These are phyloP conservation scores for Pygmarrhopalites habei DNA, from an alignment of 1,140 invertebrate genomes.

Conservation along the genomic window DNA sequence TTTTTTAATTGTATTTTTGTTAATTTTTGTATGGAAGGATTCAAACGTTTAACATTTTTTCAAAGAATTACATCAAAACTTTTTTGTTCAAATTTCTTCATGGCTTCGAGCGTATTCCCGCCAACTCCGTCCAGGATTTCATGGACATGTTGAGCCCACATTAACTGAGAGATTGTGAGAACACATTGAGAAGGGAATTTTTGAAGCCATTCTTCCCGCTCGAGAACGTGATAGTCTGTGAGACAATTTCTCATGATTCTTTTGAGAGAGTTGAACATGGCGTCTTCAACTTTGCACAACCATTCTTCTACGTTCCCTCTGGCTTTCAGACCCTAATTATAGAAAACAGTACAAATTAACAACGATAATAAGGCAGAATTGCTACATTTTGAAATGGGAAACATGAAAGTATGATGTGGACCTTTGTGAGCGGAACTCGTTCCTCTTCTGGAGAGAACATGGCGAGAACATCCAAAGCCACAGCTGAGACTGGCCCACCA, in stretches of 20 bases:
- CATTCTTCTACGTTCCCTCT: slow-evolving; percentile 82
- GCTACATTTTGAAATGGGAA: no score
- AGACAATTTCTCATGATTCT: slow-evolving; percentile 65
- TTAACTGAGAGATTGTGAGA: slow-evolving; percentile 74
- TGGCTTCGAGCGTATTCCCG: slow-evolving; percentile 44
- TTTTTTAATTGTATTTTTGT: no score
- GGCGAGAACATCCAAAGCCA: slow-evolving; percentile 71
- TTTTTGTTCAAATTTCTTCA: slow-evolving; percentile 62
- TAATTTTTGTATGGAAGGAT: no score
- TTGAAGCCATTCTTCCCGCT: slow-evolving; percentile 57
- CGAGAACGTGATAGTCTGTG: slow-evolving; percentile 51
- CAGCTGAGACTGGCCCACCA: slow-evolving; percentile 46
- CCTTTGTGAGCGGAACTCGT: slow-evolving; percentile 63
- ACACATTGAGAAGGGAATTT: slow-evolving; percentile 49
- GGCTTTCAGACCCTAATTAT: slow-evolving; percentile 63
- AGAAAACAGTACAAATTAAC: slow-evolving; percentile 13
- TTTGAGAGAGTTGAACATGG: slow-evolving; percentile 69
- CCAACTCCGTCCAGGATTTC: slow-evolving; percentile 51
- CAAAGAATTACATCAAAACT: slow-evolving; percentile 47
- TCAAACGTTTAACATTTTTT: no score
- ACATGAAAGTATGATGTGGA: no score
- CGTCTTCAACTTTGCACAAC: slow-evolving; percentile 75
- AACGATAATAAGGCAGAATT: slow-evolving; percentile 1
- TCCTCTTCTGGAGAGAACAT: slow-evolving; percentile 83
- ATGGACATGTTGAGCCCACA: slow-evolving; percentile 73